These are phyloP conservation scores for Gymnarchus niloticus DNA, from an alignment of 2,113 vertebrate genomes.

Conservation along the genomic window DNA sequence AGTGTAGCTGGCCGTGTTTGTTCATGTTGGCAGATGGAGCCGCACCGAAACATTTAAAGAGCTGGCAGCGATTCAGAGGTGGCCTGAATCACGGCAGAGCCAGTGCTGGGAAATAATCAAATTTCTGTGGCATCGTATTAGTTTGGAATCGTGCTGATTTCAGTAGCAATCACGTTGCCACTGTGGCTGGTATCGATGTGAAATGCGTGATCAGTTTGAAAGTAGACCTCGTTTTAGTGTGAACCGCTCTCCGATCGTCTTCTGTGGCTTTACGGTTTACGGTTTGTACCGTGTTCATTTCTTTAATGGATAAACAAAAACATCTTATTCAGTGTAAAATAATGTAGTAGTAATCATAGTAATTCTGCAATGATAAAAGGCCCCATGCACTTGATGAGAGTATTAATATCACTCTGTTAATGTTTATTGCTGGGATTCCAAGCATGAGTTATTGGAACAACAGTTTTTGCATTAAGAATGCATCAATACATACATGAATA, in stretches of 20 bases:
- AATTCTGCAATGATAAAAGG: not conserved
- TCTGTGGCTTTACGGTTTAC: not conserved
- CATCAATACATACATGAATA: not conserved
- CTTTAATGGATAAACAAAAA: not conserved
- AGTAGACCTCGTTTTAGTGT: not conserved
- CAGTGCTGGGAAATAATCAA: constrained; percentile 29
- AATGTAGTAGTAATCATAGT: not conserved
- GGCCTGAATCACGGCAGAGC: constrained; percentile 3
- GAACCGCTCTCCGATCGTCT: not conserved
- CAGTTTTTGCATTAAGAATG: not conserved
- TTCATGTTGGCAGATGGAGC: constrained; percentile 19
- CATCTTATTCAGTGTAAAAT: not conserved
- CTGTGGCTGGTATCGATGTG: not conserved
- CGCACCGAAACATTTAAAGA: constrained; percentile 25
- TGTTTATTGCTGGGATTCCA: not conserved
- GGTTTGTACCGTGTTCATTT: not conserved
- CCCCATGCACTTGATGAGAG: not conserved
- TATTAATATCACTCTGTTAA: not conserved
- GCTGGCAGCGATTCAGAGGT: constrained; percentile 21
- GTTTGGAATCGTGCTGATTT: not conserved
- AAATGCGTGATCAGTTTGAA: not conserved
- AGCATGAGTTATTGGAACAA: not conserved
- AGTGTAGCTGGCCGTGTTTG: constrained; percentile 9
- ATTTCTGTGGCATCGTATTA: constrained; percentile 13
- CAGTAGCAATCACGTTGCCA: not conserved